Conservation (phyloP, 2,888 invertebrate species). For the Macrosiphum euphorbiae region DNA sequence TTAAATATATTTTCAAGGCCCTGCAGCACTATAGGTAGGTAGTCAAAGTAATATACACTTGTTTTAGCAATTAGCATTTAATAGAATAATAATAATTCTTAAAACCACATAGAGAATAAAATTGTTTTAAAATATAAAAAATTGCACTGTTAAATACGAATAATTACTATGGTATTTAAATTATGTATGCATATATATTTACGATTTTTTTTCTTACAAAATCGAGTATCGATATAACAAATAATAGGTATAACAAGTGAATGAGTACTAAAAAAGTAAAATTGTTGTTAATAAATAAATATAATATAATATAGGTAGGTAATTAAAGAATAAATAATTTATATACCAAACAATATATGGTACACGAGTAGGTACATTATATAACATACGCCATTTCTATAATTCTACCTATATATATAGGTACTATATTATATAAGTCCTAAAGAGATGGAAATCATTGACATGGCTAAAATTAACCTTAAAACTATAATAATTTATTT, state of each 20-base stretch:
- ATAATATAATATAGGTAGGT: not conserved
- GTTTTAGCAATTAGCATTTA: not conserved
- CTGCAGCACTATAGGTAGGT: too few relatives aligned
- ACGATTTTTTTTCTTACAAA: not conserved
- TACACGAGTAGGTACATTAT: not conserved
- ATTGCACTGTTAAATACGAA: not conserved
- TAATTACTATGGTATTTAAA: not conserved
- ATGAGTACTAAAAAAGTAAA: not conserved
- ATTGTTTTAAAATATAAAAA: not conserved
- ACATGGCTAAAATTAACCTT: not conserved
- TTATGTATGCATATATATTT: not conserved
- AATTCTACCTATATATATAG: not conserved
- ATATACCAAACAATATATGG: not conserved
- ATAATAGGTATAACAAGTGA: not conserved
- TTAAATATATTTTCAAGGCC: too few relatives aligned
- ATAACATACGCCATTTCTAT: not conserved
- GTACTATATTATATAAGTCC: not conserved
- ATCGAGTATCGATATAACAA: not conserved
- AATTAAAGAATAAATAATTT: not conserved
- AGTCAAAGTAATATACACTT: slow-evolving; percentile 10
- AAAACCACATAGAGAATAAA: not conserved
- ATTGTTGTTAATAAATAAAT: not conserved
- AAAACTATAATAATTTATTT: not conserved
- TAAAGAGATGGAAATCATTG: not conserved
- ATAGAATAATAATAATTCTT: not conserved